Evolutionary conservation across 2,888 invertebrate species (phyloP).

Genomic region (Nezara viridula): DNA sequence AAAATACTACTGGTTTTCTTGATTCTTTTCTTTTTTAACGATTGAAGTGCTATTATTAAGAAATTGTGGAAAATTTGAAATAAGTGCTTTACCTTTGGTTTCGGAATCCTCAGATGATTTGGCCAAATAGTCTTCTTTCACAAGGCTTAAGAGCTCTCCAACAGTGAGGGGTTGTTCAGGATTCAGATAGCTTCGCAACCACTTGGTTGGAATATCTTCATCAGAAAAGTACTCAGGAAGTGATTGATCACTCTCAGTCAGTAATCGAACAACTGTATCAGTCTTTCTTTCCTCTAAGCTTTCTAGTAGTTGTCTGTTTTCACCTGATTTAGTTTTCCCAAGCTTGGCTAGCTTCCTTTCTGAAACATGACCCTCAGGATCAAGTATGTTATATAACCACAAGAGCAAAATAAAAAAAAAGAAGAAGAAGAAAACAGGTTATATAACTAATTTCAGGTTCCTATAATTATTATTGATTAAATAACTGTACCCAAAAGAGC

Average conservation of each 20-base stretch:
- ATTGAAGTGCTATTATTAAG: too few relatives aligned
- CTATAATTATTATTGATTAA: neutral
- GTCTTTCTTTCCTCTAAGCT: slow-evolving; percentile 74
- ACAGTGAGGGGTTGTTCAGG: slow-evolving; percentile 70
- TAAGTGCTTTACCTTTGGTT: slow-evolving; percentile 57
- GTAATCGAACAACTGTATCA: slow-evolving; percentile 73
- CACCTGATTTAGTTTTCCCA: slow-evolving; percentile 63
- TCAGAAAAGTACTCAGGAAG: slow-evolving; percentile 62
- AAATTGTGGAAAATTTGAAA: too few relatives aligned
- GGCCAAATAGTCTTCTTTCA: slow-evolving; percentile 71
- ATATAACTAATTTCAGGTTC: slow-evolving; percentile 55
- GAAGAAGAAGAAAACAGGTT: slow-evolving; percentile 68
- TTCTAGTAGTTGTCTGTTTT: slow-evolving; percentile 72
- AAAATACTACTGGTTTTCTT: too few relatives aligned
- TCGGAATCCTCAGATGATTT: slow-evolving; percentile 60
- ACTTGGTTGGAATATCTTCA: slow-evolving; percentile 64
- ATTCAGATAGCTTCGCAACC: slow-evolving; percentile 66
- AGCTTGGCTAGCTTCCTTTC: slow-evolving; percentile 68
- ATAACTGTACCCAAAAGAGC: slow-evolving; percentile 75
- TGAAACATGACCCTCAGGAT: slow-evolving; percentile 61
- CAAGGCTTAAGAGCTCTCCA: slow-evolving; percentile 71
- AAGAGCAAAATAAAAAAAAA: slow-evolving; percentile 11
- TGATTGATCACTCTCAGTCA: slow-evolving; percentile 63
- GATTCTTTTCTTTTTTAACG: too few relatives aligned
- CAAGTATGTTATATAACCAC: slow-evolving; percentile 47